Conservation (phyloP, 2,797 vertebrate genomes). For the Melanotaenia maccullochi region DNA sequence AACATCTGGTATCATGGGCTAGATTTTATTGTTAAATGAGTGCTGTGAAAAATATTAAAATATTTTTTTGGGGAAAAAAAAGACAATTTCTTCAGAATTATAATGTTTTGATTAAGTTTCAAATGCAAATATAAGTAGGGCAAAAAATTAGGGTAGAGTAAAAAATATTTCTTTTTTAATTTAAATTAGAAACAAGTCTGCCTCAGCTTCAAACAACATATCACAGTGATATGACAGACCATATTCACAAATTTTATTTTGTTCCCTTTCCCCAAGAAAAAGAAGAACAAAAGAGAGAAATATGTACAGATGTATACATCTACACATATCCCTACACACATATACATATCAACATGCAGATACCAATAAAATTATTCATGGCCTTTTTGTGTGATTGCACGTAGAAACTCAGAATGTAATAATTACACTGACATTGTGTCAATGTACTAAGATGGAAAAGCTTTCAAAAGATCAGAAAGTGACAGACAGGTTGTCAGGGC, state of each 20-base stretch:
- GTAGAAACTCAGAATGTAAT: constrained; percentile 1
- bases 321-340: too few species aligned
- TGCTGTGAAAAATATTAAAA: too few species aligned
- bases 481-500: constrained; percentile 60
- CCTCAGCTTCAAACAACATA: too few species aligned
- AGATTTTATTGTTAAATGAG: too few species aligned
- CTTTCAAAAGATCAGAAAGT: constrained; percentile 11
- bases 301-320: too few species aligned
- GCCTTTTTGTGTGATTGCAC: background rate
- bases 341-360: too few species aligned
- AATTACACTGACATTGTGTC: background rate
- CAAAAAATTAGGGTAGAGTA: background rate
- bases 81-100: background rate
- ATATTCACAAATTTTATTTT: too few species aligned
- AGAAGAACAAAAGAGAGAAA: too few species aligned
- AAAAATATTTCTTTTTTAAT: background rate
- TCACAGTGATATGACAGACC: too few species aligned
- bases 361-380: too few species aligned
- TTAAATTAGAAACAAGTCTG: too few species aligned
- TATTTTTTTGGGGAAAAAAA: background rate
- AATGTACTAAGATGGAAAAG: constrained; percentile 2
- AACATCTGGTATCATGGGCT: background rate
- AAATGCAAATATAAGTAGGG: background rate
- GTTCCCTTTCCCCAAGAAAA: too few species aligned
- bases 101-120: background rate